These are phyloP conservation scores for Chelmon rostratus DNA, from an alignment of 2,797 vertebrate genomes.

Conservation along the genomic window DNA sequence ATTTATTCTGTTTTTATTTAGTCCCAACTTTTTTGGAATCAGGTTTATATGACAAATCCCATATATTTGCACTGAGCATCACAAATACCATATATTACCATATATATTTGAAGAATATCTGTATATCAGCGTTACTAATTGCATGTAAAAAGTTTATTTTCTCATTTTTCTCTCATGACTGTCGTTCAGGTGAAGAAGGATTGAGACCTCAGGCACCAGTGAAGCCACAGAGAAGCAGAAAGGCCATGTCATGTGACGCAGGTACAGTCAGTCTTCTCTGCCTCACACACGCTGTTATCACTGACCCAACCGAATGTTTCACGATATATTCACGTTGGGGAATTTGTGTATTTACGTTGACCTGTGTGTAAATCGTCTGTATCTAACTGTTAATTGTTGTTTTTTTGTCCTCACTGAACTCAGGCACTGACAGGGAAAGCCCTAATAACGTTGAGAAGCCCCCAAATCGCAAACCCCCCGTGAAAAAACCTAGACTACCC, in stretches of 20 bases:
- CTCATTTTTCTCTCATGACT: neutral
- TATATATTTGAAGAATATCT: no score
- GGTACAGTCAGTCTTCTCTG: conserved; percentile 61
- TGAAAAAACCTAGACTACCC: conserved; percentile 88
- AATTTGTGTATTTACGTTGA: conserved; percentile 46
- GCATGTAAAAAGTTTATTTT: no score
- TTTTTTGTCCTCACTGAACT: conserved; percentile 75
- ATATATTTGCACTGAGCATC: no score
- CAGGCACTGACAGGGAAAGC: conserved; percentile 86
- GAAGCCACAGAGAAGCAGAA: conserved; percentile 91
- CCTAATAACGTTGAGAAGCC: conserved; percentile 86
- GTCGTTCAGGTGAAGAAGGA: conserved; percentile 81
- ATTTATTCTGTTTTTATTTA: no score
- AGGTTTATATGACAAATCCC: no score
- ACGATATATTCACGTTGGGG: conserved; percentile 3
- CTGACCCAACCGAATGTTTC: neutral
- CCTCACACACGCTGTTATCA: neutral
- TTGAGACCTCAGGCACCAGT: conserved; percentile 86
- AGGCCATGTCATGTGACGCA: conserved; percentile 91
- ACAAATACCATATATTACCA: no score
- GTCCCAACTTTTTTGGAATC: no score
- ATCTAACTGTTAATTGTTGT: conserved; percentile 69
- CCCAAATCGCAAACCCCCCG: conserved; percentile 86
- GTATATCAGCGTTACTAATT: no score
- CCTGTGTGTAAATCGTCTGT: conserved; percentile 56